Evolutionary conservation across 2,797 vertebrate genomes (phyloP).

Genomic region (Notoglanidium macrostoma): DNA sequence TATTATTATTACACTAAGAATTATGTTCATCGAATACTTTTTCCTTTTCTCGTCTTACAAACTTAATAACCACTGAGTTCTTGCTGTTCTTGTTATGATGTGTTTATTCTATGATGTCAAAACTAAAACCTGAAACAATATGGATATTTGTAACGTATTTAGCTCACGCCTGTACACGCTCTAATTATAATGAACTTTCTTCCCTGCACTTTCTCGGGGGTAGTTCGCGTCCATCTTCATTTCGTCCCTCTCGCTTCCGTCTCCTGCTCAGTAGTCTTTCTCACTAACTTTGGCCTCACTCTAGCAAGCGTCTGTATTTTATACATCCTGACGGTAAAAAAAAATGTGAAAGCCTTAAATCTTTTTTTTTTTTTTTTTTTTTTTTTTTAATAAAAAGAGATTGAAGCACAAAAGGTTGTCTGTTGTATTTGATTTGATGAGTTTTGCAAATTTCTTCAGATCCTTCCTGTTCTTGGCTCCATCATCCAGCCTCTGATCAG

Average conservation of each 20-base stretch:
- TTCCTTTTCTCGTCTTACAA: neutral
- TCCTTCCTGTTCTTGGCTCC: neutral
- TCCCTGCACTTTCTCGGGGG: conserved; percentile 12
- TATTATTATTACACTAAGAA: neutral
- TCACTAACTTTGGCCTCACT: conserved; percentile 25
- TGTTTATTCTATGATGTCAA: conserved; percentile 27
- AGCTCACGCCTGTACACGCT: neutral
- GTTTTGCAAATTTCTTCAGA: neutral
- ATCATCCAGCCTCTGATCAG: too few species aligned
- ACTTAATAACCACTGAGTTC: conserved; percentile 23
- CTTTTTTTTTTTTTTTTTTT: conserved; percentile 43
- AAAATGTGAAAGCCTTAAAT: conserved; percentile 25
- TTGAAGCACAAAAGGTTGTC: conserved; percentile 35
- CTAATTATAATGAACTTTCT: neutral
- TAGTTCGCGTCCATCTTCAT: conserved; percentile 28
- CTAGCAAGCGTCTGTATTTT: conserved; percentile 42
- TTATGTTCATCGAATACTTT: neutral
- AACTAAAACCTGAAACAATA: conserved; percentile 46
- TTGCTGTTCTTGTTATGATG: conserved; percentile 11
- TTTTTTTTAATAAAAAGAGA: conserved; percentile 42
- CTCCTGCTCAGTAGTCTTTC: conserved; percentile 8
- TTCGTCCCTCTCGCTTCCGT: neutral
- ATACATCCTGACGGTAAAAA: conserved; percentile 30
- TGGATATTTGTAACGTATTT: conserved; percentile 27
- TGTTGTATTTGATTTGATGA: conserved; percentile 26